Evolutionary conservation across 2,888 invertebrate species (phyloP).

Genomic region (Plebejus melissa): DNA sequence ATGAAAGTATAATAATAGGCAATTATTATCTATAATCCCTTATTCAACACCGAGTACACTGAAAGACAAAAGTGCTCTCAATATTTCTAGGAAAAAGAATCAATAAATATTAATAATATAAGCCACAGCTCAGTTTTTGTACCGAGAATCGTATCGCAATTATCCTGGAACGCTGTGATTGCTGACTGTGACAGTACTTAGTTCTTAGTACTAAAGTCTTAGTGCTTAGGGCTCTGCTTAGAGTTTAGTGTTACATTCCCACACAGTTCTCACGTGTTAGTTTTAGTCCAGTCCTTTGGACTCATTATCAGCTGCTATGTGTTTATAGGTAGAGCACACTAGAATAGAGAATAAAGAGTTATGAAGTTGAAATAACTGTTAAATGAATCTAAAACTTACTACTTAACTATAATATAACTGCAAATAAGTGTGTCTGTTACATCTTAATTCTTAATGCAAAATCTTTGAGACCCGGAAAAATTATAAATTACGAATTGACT

Average conservation of each 20-base stretch:
- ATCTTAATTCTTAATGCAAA: no score
- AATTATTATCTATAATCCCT: background rate
- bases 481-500: no score
- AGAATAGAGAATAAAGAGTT: background rate
- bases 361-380: background rate
- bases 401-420: no score
- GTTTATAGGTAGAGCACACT: background rate
- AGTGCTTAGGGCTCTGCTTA: conserved; percentile 3
- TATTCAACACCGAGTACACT: background rate
- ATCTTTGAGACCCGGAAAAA: no score
- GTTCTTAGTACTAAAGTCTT: background rate
- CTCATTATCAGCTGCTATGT: background rate
- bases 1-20: background rate
- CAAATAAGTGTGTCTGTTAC: no score
- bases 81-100: background rate
- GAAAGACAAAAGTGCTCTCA: background rate
- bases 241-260: background rate
- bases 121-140: background rate
- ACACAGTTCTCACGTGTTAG: background rate
- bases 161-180: conserved; percentile 39
- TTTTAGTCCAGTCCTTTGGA: background rate
- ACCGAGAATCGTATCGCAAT: conserved; percentile 33
- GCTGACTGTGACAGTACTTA: conserved; percentile 27
- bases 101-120: conserved; percentile 12
- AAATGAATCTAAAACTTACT: background rate